Conservation (phyloP, 1,140 invertebrate species). For the Ostrea denselamellosa region DNA sequence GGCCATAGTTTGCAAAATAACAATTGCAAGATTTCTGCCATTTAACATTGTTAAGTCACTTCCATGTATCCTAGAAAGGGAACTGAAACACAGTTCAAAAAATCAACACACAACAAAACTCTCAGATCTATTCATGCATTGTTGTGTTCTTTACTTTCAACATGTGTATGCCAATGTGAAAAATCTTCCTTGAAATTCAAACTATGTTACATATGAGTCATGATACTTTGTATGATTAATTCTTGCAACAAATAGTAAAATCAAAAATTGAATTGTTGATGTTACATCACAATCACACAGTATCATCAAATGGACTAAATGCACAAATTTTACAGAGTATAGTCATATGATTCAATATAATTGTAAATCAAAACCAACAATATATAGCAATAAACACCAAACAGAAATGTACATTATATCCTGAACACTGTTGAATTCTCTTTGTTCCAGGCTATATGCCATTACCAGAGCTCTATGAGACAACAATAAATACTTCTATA, state of each 20-base stretch:
- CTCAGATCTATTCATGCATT: constrained; percentile 1
- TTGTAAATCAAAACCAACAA: no score
- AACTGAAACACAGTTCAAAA: background rate
- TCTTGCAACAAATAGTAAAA: background rate
- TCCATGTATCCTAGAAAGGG: background rate
- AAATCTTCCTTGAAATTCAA: background rate
- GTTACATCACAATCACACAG: background rate
- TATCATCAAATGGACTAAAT: constrained; percentile 10
- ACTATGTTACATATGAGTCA: background rate
- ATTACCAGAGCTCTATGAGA: background rate
- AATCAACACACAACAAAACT: background rate
- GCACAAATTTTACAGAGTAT: background rate
- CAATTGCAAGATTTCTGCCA: constrained; percentile 20
- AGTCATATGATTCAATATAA: no score
- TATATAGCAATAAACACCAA: background rate
- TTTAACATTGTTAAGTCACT: background rate
- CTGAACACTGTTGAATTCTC: background rate
- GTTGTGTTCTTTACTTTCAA: background rate
- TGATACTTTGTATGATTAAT: background rate
- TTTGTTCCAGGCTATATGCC: background rate
- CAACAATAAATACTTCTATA: background rate
- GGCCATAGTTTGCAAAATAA: constrained; percentile 20
- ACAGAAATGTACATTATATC: background rate
- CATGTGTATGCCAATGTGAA: background rate
- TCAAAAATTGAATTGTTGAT: background rate